These are phyloP conservation scores for Lamellibrachia columna DNA, from an alignment of 2,888 invertebrate species.

Conservation along the genomic window DNA sequence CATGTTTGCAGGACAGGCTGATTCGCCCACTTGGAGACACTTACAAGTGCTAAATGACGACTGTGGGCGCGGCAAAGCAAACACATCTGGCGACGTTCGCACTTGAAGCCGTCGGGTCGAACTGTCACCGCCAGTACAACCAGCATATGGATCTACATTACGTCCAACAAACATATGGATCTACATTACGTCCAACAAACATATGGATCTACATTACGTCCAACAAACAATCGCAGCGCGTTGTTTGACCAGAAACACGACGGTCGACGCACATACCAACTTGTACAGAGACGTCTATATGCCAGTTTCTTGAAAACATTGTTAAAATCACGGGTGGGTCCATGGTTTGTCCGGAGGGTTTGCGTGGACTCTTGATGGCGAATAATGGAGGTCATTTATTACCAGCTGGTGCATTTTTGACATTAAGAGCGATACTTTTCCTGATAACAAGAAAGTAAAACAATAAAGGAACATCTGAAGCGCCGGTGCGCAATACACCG, in stretches of 20 bases:
- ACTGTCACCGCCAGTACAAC: not conserved
- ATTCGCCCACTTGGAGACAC: not conserved
- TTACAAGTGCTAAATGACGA: not conserved
- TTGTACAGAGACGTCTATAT: not conserved
- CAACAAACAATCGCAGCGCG: not conserved
- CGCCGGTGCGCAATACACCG: no score
- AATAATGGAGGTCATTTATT: no score
- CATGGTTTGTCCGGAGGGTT: no score
- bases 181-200: not conserved
- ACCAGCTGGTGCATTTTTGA: no score
- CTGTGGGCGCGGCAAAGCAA: not conserved
- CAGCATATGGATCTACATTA: not conserved
- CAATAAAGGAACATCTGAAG: no score
- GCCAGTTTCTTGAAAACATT: no score
- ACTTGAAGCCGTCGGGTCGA: not conserved
- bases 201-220: not conserved
- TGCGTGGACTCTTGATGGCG: no score
- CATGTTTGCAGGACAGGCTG: not conserved
- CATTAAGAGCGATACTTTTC: no score
- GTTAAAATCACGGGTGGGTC: no score
- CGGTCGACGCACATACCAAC: not conserved
- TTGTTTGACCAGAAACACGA: not conserved
- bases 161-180: not conserved
- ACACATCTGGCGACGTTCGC: not conserved
- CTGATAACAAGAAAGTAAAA: no score